Percentiles rank a stretch among this genome's conserved stretches.
Evolutionary conservation across 2,113 vertebrate genomes (phyloP).

Genomic region (Periophthalmus modestus): DNA sequence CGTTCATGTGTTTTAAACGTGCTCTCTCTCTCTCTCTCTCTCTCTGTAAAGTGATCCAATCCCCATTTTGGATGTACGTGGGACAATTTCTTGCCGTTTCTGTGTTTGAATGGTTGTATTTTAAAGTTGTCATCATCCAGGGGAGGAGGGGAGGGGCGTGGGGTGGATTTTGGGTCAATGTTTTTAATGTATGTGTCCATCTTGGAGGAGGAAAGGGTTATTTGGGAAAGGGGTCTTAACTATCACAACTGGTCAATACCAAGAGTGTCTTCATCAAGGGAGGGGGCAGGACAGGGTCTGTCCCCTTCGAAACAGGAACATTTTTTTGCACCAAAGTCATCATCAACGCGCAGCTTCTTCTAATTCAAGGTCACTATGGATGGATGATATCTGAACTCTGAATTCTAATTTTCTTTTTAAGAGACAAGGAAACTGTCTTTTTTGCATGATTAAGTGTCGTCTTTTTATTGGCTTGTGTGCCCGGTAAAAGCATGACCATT

Average conservation of each 20-base stretch:
- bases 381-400: constrained; percentile 70
- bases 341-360: constrained; percentile 79
- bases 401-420: constrained; percentile 50
- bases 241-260: constrained; percentile 78
- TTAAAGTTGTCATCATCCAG: constrained; percentile 73
- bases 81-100: constrained; percentile 73
- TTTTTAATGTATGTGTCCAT: constrained; percentile 71
- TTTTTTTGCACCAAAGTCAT: constrained; percentile 81
- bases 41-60: constrained; percentile 71
- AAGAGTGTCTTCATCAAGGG: constrained; percentile 78
- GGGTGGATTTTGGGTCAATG: constrained; percentile 58
- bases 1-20: constrained; percentile 76
- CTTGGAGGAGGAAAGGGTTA: constrained; percentile 39
- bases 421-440: constrained; percentile 66
- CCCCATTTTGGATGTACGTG: constrained; percentile 71
- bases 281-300: constrained; percentile 76
- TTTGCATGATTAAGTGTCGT: constrained; percentile 79
- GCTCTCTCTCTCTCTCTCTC: constrained; percentile 42
- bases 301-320: constrained; percentile 75
- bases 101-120: constrained; percentile 75
- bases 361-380: constrained; percentile 71
- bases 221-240: constrained; percentile 40
- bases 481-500: constrained; percentile 78
- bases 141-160: constrained; percentile 42
- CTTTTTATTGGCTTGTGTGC: constrained; percentile 79